These are phyloP conservation scores for Agrotis ipsilon DNA, from an alignment of 2,888 invertebrate species.

Conservation along the genomic window DNA sequence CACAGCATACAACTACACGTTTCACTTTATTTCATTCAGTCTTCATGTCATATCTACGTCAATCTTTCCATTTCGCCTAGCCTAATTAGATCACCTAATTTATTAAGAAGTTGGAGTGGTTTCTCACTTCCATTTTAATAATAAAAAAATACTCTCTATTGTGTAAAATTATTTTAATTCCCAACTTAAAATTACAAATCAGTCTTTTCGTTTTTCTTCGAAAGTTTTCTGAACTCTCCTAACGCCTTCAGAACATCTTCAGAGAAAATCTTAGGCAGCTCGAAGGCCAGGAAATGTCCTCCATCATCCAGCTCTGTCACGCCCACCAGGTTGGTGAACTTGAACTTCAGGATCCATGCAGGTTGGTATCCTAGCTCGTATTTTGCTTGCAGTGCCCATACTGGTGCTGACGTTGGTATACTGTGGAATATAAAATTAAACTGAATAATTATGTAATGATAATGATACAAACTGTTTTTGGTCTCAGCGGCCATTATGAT, in stretches of 20 bases:
- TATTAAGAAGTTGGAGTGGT: no score
- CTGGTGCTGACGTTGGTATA: constrained; percentile 92
- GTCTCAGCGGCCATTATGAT: no score
- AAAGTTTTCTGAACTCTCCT: constrained; percentile 72
- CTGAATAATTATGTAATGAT: no score
- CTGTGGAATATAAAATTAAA: constrained; percentile 78
- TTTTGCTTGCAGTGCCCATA: constrained; percentile 93
- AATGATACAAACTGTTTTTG: no score
- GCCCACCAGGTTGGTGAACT: constrained; percentile 92
- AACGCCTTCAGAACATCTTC: constrained; percentile 91
- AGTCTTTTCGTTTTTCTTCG: constrained; percentile 65
- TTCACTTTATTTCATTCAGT: no score
- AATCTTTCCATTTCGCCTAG: no score
- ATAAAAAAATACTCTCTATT: not conserved
- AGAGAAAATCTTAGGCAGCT: constrained; percentile 93
- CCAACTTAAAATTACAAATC: constrained; percentile 82
- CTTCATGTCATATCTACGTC: no score
- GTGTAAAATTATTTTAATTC: constrained; percentile 1
- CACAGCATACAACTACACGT: no score
- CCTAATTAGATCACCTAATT: no score
- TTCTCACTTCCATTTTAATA: no score
- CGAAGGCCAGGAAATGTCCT: constrained; percentile 97
- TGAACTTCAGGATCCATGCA: constrained; percentile 90
- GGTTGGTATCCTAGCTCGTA: constrained; percentile 92
- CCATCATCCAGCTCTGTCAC: constrained; percentile 92